These are phyloP conservation scores for Oncorhynchus gorbuscha DNA, from an alignment of 2,113 vertebrate genomes.

Conservation along the genomic window DNA sequence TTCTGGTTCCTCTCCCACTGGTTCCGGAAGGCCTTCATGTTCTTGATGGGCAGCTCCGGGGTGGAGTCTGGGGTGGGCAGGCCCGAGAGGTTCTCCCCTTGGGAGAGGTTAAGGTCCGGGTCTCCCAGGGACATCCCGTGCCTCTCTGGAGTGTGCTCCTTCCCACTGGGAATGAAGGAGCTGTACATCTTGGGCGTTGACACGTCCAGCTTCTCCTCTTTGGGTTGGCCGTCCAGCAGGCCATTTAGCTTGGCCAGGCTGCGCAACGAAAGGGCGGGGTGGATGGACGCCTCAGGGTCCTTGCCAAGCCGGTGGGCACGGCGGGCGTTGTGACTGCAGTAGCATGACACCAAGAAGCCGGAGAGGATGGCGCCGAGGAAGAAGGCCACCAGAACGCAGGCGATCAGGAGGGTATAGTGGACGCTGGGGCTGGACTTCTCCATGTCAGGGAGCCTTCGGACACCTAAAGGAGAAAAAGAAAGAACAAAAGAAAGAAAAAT, in stretches of 20 bases:
- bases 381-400: slow-evolving; percentile 80
- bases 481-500: neutral
- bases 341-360: slow-evolving; percentile 80
- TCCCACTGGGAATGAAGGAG: slow-evolving; percentile 72
- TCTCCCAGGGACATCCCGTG: slow-evolving; percentile 37
- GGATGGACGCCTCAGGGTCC: slow-evolving; percentile 73
- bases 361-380: slow-evolving; percentile 79
- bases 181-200: slow-evolving; percentile 67
- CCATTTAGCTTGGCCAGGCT: slow-evolving; percentile 81
- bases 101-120: slow-evolving; percentile 56
- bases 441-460: slow-evolving; percentile 47
- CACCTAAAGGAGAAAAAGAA: slow-evolving; percentile 52
- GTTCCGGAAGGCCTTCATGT: slow-evolving; percentile 59
- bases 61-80: slow-evolving; percentile 81
- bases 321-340: slow-evolving; percentile 72
- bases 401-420: slow-evolving; percentile 77
- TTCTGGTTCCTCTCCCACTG: slow-evolving; percentile 80
- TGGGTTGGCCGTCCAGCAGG: slow-evolving; percentile 67
- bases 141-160: slow-evolving; percentile 25
- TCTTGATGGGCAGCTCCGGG: slow-evolving; percentile 79
- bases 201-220: slow-evolving; percentile 33
- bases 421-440: slow-evolving; percentile 51
- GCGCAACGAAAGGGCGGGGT: slow-evolving; percentile 77
- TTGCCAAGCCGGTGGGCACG: slow-evolving; percentile 58
- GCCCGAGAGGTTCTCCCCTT: slow-evolving; percentile 73